phyloP scores from a whole-genome alignment of 2,888 invertebrate genomes.

The Bruchidius siliquastri region DNA sequence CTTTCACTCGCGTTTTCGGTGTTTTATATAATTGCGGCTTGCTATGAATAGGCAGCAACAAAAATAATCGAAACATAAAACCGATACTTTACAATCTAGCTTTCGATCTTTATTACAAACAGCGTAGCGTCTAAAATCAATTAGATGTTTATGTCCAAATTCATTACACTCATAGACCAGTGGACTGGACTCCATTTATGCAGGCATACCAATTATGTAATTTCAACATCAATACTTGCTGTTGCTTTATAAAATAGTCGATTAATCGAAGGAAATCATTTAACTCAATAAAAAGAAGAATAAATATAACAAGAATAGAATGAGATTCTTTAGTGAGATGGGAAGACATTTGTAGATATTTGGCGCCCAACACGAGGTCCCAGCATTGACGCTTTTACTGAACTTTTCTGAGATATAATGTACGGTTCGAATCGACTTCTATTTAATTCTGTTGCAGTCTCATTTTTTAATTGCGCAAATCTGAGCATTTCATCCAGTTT shows the following conservation, averaged over 20 bases:
- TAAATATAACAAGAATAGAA: too few species aligned
- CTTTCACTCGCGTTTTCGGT: not conserved
- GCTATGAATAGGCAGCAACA: not conserved
- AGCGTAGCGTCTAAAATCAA: not conserved
- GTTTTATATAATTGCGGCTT: not conserved
- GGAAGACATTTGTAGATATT: not conserved
- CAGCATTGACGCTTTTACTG: too few species aligned
- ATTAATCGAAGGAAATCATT: too few species aligned
- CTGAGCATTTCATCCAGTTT: not conserved
- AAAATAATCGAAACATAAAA: not conserved
- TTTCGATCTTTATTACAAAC: not conserved
- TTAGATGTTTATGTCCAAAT: conserved; percentile 1
- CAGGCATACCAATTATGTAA: too few species aligned
- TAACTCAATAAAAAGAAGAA: too few species aligned
- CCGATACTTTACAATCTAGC: not conserved
- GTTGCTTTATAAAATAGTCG: too few species aligned
- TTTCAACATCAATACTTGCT: too few species aligned
- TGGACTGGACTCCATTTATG: too few species aligned
- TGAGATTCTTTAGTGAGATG: not conserved
- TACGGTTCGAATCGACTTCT: not conserved
- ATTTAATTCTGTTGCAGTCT: not conserved
- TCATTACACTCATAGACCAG: not conserved
- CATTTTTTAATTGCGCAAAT: not conserved
- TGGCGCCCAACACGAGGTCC: not conserved
- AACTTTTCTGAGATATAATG: not conserved